Evolutionary conservation across 2,797 vertebrate species (phyloP).

Genomic region (Acrocephalus scirpaceus): DNA sequence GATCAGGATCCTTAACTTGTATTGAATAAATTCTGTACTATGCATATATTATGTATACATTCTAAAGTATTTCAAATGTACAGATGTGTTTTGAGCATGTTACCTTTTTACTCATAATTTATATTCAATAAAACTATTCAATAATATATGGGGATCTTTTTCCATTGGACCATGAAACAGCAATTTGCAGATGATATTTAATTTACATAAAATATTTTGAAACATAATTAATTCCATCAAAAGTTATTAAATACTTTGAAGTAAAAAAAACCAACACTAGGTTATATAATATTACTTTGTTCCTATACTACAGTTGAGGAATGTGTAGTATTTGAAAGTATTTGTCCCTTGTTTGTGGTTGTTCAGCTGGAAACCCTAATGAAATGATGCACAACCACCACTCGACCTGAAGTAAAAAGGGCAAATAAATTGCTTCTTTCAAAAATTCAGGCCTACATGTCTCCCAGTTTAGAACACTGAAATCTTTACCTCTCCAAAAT

Average conservation of each 20-base stretch:
- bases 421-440: conserved; percentile 59
- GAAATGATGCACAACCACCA: conserved; percentile 55
- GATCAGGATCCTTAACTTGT: neutral
- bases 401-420: conserved; percentile 66
- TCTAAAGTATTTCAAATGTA: neutral
- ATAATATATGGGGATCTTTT: neutral
- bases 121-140: neutral
- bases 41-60: neutral
- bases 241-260: neutral
- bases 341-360: conserved; percentile 33
- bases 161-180: neutral
- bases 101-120: neutral
- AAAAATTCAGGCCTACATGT: conserved; percentile 30
- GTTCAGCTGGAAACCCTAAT: conserved; percentile 60
- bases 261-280: rapidly evolving
- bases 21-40: neutral
- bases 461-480: conserved; percentile 53
- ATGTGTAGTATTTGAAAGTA: conserved; percentile 47
- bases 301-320: conserved; percentile 31
- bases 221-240: neutral
- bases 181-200: neutral
- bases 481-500: conserved; percentile 61
- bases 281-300: conserved; percentile 55
- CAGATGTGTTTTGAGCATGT: neutral
- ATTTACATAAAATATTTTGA: neutral